These are phyloP conservation scores for Synaphobranchus kaupii DNA, from an alignment of 2,797 vertebrate genomes.

Conservation along the genomic window DNA sequence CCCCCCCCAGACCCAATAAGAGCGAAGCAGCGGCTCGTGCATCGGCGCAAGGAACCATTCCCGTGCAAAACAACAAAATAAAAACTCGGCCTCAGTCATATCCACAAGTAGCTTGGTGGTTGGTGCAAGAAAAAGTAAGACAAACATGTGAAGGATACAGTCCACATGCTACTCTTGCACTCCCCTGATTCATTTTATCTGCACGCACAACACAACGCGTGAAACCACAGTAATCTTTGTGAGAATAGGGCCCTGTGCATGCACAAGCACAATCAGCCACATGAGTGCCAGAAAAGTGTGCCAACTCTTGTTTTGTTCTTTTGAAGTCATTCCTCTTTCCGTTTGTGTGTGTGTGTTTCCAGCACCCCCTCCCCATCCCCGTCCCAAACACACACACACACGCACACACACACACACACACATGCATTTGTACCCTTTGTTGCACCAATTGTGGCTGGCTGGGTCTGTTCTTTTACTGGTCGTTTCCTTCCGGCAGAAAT, in stretches of 20 bases:
- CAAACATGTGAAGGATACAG: background rate
- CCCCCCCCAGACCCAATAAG: background rate
- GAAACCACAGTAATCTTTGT: background rate
- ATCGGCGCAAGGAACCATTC: background rate
- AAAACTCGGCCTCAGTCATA: background rate
- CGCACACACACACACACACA: constrained; percentile 53
- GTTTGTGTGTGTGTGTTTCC: constrained; percentile 32
- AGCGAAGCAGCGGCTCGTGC: background rate
- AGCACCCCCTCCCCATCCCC: constrained; percentile 37
- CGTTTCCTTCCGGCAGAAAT: constrained; percentile 59
- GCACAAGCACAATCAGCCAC: background rate
- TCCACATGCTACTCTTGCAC: background rate
- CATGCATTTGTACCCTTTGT: too few relatives aligned
- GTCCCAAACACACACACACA: background rate
- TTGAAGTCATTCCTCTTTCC: constrained; percentile 44
- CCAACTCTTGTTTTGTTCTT: constrained; percentile 31
- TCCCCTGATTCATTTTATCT: background rate
- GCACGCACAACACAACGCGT: background rate
- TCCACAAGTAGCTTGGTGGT: background rate
- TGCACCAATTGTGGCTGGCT: constrained; percentile 43
- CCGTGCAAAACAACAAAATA: background rate
- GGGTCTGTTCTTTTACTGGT: constrained; percentile 44
- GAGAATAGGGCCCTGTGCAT: background rate
- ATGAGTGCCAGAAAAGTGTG: background rate
- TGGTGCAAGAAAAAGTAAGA: background rate